Evolutionary conservation across 2,113 vertebrate genomes (phyloP).

Genomic region (Alethe diademata): DNA sequence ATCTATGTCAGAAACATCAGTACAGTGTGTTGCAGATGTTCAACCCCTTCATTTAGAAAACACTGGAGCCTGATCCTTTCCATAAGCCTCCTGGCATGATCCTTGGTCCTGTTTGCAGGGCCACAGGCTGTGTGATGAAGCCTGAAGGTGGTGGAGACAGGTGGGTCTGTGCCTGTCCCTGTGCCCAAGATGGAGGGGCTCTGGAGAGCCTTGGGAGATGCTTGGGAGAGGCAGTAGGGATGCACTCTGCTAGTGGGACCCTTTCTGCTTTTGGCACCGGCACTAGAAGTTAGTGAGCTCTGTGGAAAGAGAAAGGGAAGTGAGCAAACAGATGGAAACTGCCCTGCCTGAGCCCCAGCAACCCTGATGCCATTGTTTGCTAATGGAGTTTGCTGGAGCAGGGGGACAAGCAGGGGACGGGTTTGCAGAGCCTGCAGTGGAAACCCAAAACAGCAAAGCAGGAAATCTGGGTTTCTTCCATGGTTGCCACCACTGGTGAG

Average conservation of each 20-base stretch:
- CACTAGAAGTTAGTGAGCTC: not conserved
- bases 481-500: not conserved
- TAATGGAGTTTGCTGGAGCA: not conserved
- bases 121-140: accelerated
- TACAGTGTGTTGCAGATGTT: not conserved
- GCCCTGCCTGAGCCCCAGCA: not conserved
- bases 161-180: not conserved
- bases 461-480: constrained; percentile 21
- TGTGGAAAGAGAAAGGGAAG: not conserved
- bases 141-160: not conserved
- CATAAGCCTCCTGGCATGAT: not conserved
- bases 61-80: accelerated
- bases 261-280: accelerated
- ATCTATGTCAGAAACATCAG: not conserved
- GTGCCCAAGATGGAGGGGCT: not conserved
- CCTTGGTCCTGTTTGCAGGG: not conserved
- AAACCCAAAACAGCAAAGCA: not conserved
- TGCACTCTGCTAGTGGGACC: not conserved
- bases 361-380: no score
- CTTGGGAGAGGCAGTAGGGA: not conserved
- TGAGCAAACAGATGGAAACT: not conserved
- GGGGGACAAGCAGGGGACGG: not conserved
- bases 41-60: not conserved
- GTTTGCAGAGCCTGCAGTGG: not conserved
- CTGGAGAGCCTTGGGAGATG: not conserved